These are phyloP conservation scores for Thryonomys swinderianus DNA, from an alignment of 2,113 vertebrate species.

Conservation along the genomic window DNA sequence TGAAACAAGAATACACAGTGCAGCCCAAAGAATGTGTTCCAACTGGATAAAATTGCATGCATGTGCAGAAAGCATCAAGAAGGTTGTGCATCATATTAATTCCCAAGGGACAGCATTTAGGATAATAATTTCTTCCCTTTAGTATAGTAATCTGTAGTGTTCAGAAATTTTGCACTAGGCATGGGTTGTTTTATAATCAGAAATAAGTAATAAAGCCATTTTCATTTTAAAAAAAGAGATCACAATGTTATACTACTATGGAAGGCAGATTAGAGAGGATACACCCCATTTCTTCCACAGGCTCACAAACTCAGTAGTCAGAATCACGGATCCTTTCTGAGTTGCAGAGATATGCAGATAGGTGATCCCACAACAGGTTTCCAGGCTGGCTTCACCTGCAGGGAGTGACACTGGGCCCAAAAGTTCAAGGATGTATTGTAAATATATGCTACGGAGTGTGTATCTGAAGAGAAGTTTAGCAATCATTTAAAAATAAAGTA, in stretches of 20 bases:
- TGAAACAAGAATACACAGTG: constrained; percentile 46
- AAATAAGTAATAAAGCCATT: constrained; percentile 44
- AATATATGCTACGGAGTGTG: background rate
- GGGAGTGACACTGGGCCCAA: background rate
- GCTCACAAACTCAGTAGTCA: background rate
- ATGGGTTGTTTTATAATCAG: constrained; percentile 15
- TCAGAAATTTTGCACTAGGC: constrained; percentile 29
- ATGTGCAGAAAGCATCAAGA: background rate
- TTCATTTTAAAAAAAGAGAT: constrained; percentile 47
- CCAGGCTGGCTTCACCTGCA: background rate
- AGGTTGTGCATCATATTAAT: constrained; percentile 33
- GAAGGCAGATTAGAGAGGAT: background rate
- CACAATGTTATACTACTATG: background rate
- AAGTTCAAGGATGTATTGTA: constrained; percentile 45
- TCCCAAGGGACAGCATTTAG: constrained; percentile 20
- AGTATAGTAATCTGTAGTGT: constrained; percentile 2
- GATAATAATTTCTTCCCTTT: constrained; percentile 39
- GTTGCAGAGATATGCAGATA: background rate
- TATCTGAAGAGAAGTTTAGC: constrained; percentile 25
- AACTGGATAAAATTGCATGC: constrained; percentile 46
- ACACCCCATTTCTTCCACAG: constrained; percentile 18
- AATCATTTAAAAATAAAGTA: background rate
- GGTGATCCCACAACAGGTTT: constrained; percentile 6
- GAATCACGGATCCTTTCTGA: background rate
- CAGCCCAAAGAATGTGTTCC: constrained; percentile 4